Evolutionary conservation across 2,888 invertebrate genomes (phyloP).

Genomic region (Microplitis manilae): DNA sequence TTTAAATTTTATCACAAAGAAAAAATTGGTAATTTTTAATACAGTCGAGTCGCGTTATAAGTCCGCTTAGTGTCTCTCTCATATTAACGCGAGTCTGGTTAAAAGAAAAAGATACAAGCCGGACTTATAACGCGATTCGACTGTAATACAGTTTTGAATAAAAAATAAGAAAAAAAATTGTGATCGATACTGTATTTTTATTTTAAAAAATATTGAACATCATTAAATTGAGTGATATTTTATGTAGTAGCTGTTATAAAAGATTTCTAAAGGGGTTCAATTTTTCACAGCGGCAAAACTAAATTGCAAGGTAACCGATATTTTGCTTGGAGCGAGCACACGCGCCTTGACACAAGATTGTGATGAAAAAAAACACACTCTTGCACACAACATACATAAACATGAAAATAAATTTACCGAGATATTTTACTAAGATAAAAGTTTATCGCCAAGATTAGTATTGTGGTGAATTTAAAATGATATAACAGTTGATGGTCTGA

Average conservation of each 20-base stretch:
- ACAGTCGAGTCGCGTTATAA: too few species aligned
- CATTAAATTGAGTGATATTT: not conserved
- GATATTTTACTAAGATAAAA: not conserved
- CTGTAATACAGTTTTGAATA: too few species aligned
- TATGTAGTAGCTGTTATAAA: not conserved
- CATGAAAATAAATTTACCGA: not conserved
- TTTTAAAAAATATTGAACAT: not conserved
- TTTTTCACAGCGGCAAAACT: constrained; percentile 13
- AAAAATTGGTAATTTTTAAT: too few species aligned
- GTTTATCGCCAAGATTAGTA: not conserved
- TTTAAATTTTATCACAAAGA: too few species aligned
- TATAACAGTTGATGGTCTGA: too few species aligned
- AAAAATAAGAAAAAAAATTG: too few species aligned
- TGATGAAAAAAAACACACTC: not conserved
- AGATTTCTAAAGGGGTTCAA: not conserved
- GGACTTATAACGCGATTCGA: too few species aligned
- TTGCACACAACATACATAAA: not conserved
- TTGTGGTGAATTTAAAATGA: too few species aligned
- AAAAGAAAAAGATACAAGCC: too few species aligned
- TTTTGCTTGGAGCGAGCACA: constrained; percentile 3
- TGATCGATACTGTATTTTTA: not conserved
- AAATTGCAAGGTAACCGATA: constrained; percentile 19
- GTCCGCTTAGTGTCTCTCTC: too few species aligned
- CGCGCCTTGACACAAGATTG: not conserved
- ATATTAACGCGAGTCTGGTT: too few species aligned